Percentiles rank a stretch among this genome's conserved stretches.
phyloP scores from a whole-genome alignment of 2,113 vertebrate species.

The Sebastes schlegelii region DNA sequence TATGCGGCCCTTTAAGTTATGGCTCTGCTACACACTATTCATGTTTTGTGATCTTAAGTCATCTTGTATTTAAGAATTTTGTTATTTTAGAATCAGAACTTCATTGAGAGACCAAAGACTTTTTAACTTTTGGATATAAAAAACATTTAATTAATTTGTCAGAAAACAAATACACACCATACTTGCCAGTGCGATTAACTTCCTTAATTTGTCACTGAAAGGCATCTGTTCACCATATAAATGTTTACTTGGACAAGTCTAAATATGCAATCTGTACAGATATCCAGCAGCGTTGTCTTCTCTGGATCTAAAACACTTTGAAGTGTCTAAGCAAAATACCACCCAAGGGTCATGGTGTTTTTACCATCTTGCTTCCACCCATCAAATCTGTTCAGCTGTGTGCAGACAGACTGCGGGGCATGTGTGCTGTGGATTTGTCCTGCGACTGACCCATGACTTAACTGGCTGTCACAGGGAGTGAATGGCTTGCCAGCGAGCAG shows the following conservation, averaged over 20 bases:
- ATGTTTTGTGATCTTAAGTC: not conserved
- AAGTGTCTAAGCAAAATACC: conserved; percentile 36
- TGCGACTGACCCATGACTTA: conserved; percentile 64
- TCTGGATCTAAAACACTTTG: conserved; percentile 56
- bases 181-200: not conserved
- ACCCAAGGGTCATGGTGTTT: conserved; percentile 43
- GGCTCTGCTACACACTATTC: not conserved
- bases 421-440: conserved; percentile 49
- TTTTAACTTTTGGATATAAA: not conserved
- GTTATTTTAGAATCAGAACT: not conserved
- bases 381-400: conserved; percentile 52
- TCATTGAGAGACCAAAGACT: not conserved
- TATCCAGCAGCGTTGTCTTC: conserved; percentile 15
- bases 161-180: conserved; percentile 13
- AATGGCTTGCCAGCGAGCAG: conserved; percentile 65
- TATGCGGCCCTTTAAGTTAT: not conserved
- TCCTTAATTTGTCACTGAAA: not conserved
- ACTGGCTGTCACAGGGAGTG: conserved; percentile 63
- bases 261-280: conserved; percentile 21
- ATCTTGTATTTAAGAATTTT: not conserved
- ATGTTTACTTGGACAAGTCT: conserved; percentile 14
- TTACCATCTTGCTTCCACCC: conserved; percentile 53
- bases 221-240: not conserved
- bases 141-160: conserved; percentile 35
- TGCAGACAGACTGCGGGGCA: conserved; percentile 53